These are phyloP conservation scores for Sebastes jordani DNA, from an alignment of 2,797 vertebrate genomes.

Conservation along the genomic window DNA sequence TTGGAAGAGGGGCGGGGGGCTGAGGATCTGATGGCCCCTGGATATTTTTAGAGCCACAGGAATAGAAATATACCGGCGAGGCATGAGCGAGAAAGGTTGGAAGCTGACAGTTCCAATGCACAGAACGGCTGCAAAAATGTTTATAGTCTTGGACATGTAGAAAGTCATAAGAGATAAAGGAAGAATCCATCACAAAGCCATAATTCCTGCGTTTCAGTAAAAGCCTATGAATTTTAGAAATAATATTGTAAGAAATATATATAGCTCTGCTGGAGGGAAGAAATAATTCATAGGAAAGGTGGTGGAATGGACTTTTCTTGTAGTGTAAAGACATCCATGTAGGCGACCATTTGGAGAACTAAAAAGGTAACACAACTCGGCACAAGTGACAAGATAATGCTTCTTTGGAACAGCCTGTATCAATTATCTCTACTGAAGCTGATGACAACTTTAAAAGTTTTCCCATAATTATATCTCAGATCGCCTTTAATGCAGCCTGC, in stretches of 20 bases:
- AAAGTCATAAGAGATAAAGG: conserved; percentile 75
- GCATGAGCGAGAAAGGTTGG: conserved; percentile 26
- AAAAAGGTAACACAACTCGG: conserved; percentile 51
- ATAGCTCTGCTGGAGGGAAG: conserved; percentile 53
- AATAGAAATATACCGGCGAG: conserved; percentile 57
- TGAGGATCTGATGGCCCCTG: conserved; percentile 60
- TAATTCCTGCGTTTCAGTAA: conserved; percentile 56
- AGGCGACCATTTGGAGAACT: conserved; percentile 40
- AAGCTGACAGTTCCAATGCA: conserved; percentile 63
- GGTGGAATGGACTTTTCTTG: conserved; percentile 79
- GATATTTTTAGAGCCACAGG: conserved; percentile 79
- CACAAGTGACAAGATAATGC: conserved; percentile 48
- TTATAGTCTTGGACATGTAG: conserved; percentile 55
- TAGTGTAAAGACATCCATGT: conserved; percentile 72
- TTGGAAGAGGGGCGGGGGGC: conserved; percentile 25
- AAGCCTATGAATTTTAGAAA: conserved; percentile 74
- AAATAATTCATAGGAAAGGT: conserved; percentile 75
- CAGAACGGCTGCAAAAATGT: conserved; percentile 68
- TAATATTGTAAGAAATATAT: conserved; percentile 60
- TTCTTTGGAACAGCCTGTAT: conserved; percentile 31
- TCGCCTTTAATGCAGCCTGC: conserved; percentile 2
- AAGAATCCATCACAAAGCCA: conserved; percentile 74
- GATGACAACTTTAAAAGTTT: conserved; percentile 32
- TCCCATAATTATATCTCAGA: conserved; percentile 38
- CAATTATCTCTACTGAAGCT: conserved; percentile 51